Percentiles rank a stretch among this genome's conserved stretches.
Conservation (phyloP, 2,113 vertebrate genomes). For the Morone saxatilis region DNA sequence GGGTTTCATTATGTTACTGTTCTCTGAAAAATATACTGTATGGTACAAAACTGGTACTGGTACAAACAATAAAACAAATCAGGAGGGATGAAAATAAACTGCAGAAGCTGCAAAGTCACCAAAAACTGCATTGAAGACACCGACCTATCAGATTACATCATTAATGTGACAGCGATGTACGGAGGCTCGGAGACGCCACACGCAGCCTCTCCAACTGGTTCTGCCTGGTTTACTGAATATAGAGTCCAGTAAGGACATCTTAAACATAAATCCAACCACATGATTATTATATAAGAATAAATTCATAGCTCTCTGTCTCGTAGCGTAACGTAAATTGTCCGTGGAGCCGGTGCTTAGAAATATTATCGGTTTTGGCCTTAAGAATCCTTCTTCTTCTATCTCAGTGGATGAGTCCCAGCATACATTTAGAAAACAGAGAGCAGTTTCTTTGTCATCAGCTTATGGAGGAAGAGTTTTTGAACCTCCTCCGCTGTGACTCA, state of each 20-base stretch:
- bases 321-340: too few relatives aligned
- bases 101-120: constrained; percentile 1
- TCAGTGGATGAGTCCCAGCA: too few relatives aligned
- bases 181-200: background rate
- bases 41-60: background rate
- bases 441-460: background rate
- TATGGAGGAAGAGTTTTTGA: background rate
- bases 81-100: background rate
- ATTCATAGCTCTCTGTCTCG: too few relatives aligned
- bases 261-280: too few relatives aligned
- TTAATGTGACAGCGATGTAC: background rate
- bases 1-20: background rate
- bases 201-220: background rate
- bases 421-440: background rate
- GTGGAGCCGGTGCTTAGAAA: too few relatives aligned
- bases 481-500: constrained; percentile 19
- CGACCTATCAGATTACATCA: background rate
- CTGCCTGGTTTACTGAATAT: background rate
- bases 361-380: too few relatives aligned
- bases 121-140: background rate
- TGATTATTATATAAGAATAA: too few relatives aligned
- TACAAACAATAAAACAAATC: background rate
- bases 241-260: background rate
- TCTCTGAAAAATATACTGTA: background rate
- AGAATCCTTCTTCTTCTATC: too few relatives aligned